These are phyloP conservation scores for Argyresthia albistria DNA, from an alignment of 2,888 invertebrate genomes.

Conservation along the genomic window DNA sequence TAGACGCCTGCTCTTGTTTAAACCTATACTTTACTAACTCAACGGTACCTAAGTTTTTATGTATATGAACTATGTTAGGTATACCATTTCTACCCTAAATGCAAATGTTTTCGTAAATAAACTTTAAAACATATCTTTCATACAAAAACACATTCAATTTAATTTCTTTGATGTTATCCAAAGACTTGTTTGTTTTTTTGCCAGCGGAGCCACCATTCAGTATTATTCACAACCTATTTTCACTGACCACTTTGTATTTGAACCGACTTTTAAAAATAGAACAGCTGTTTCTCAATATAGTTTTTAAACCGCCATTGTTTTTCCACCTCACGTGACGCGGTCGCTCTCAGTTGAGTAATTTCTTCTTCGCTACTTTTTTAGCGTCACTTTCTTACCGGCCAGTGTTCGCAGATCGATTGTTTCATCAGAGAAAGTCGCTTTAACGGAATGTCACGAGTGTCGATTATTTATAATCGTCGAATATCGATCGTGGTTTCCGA, in stretches of 20 bases:
- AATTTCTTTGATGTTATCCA: too few relatives aligned
- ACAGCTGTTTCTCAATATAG: conserved; percentile 4
- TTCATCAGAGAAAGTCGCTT: conserved; percentile 14
- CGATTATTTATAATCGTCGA: conserved; percentile 7
- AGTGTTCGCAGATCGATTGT: conserved; percentile 7
- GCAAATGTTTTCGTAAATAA: too few relatives aligned
- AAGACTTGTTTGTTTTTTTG: not conserved
- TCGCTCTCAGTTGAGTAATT: not conserved
- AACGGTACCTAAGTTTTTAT: too few relatives aligned
- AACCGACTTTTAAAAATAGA: conserved; percentile 5
- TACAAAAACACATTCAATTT: too few relatives aligned
- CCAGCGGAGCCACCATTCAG: not conserved
- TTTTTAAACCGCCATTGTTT: not conserved
- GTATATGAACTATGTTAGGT: too few relatives aligned
- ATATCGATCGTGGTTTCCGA: too few relatives aligned
- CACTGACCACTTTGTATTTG: conserved; percentile 4
- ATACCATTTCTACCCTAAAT: too few relatives aligned
- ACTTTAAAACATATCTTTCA: too few relatives aligned
- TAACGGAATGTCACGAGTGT: conserved; percentile 13
- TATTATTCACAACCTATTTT: not conserved
- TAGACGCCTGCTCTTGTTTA: too few relatives aligned
- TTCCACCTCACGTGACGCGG: not conserved
- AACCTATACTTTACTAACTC: too few relatives aligned
- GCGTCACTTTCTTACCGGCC: conserved; percentile 6
- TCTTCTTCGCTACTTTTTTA: conserved; percentile 5